Base-by-base conservation (phyloP, 2,797 vertebrate genomes). In the Hydrolagus colliei region DNA sequence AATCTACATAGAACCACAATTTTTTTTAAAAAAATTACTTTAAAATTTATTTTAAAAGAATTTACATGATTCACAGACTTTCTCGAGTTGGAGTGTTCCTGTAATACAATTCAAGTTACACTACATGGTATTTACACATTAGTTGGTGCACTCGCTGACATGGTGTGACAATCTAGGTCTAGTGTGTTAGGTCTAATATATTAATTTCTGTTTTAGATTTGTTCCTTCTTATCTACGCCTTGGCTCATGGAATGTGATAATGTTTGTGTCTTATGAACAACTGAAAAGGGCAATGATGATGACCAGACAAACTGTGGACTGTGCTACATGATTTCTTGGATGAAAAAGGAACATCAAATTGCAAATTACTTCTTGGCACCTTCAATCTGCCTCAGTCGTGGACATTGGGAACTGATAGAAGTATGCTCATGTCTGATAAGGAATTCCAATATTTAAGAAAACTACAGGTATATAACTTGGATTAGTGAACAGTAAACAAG, bases 221-320 rank as follows among this genome's bases (percentile, higher is more conserved):
- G 90, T 96, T 12, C 96, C 96, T 0, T 96, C 96, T 0, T 97
- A 96, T 87, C 90, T 96, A 88, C 90, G 96, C 86, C 89, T 97
- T 71, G 95, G 94, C 52, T 97, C 96, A 0, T 97, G 96, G 96
- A 97, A 97, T 2, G 84, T 97, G 0, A 94, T 97, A 67, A 96
- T 96, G 96, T 97, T 97, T 11, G 93, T 97, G 86, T 94, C 95
- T 1, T 96, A 96, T 0, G 96, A 97, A 88, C 95, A 96, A 90
- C 94, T 97, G 87, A 97, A 97, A 88, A 91, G 93, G 72, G 94
- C 93, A 79, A 89, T 97, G 94, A 96, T 94, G 94, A 91, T 92
- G 87, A 92, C 94, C 2, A 94, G 93, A 90, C 94, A 93, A 89
- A 93, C 91, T 3, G 84, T 91, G 0, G 94, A 95, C 13, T 90